Evolutionary conservation across 2,797 vertebrate genomes (phyloP).

Genomic region (Danio tinwini): DNA sequence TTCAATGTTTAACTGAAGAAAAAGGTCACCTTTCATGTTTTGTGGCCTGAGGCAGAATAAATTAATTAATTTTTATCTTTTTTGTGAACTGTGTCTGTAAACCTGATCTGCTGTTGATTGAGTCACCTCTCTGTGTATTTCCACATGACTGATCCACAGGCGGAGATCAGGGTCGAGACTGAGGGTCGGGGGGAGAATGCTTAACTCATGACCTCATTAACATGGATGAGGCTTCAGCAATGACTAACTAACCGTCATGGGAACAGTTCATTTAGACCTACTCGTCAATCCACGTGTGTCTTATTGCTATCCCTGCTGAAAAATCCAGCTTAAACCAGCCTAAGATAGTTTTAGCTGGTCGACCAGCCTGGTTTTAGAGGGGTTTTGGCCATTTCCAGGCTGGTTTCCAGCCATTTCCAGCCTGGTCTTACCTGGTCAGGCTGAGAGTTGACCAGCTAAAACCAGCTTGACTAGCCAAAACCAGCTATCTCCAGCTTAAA

Average conservation of each 20-base stretch:
- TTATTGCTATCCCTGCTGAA: no score
- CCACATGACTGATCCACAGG: conserved; percentile 52
- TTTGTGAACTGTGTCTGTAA: neutral
- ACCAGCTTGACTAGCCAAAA: no score
- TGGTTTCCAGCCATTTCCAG: no score
- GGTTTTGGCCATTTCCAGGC: no score
- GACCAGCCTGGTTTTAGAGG: no score
- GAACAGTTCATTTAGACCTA: conserved; percentile 16
- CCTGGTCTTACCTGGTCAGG: no score
- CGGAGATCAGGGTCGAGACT: neutral
- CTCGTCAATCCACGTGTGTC: conserved; percentile 18
- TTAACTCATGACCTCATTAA: conserved; percentile 49
- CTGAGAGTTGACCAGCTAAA: no score
- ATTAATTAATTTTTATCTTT: neutral
- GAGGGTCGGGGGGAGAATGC: conserved; percentile 45
- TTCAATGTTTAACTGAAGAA: no score
- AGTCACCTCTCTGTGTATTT: conserved; percentile 30
- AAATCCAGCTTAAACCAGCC: no score
- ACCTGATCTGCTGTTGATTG: neutral
- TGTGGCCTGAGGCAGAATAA: neutral
- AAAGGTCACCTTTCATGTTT: no score
- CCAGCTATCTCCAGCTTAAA: no score
- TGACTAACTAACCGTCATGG: conserved; percentile 29
- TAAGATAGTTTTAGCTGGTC: no score
- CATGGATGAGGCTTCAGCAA: conserved; percentile 13